Conservation (phyloP, 2,797 vertebrate genomes). For the Hemibagrus guttatus region DNA sequence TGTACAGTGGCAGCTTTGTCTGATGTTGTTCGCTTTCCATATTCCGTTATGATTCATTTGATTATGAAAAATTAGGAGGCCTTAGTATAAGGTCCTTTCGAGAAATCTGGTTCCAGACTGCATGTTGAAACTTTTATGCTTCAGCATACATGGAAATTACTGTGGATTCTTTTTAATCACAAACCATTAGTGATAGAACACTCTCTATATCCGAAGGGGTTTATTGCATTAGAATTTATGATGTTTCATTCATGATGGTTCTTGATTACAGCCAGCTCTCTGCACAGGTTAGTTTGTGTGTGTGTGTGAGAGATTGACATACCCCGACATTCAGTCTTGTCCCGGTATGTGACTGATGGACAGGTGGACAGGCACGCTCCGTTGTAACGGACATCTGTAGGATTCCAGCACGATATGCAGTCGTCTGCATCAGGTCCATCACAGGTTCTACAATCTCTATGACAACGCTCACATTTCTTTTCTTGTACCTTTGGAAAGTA, state of each 20-base stretch:
- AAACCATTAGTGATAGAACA: neutral
- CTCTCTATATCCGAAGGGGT: neutral
- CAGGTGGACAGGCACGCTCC: slow-evolving; percentile 73
- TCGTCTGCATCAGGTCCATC: slow-evolving; percentile 68
- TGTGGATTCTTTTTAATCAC: neutral
- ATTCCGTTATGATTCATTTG: slow-evolving; percentile 45
- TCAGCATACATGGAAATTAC: neutral
- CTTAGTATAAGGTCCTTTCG: slow-evolving; percentile 15
- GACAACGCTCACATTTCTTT: slow-evolving; percentile 70
- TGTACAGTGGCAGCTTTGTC: slow-evolving; percentile 47
- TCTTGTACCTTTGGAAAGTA: slow-evolving; percentile 64
- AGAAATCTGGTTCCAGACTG: slow-evolving; percentile 22
- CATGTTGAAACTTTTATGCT: slow-evolving; percentile 1
- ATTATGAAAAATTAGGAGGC: slow-evolving; percentile 44
- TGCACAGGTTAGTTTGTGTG: neutral
- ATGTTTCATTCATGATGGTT: neutral
- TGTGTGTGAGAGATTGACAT: neutral
- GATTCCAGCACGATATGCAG: slow-evolving; percentile 67
- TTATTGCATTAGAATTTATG: neutral
- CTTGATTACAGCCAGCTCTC: neutral
- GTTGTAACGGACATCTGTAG: slow-evolving; percentile 53
- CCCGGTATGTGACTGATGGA: slow-evolving; percentile 71
- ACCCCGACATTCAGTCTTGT: slow-evolving; percentile 71
- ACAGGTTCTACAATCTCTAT: slow-evolving; percentile 71
- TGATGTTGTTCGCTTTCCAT: slow-evolving; percentile 35